These are phyloP conservation scores for Uromys caudimaculatus DNA, from an alignment of 2,797 vertebrate genomes.

Conservation along the genomic window DNA sequence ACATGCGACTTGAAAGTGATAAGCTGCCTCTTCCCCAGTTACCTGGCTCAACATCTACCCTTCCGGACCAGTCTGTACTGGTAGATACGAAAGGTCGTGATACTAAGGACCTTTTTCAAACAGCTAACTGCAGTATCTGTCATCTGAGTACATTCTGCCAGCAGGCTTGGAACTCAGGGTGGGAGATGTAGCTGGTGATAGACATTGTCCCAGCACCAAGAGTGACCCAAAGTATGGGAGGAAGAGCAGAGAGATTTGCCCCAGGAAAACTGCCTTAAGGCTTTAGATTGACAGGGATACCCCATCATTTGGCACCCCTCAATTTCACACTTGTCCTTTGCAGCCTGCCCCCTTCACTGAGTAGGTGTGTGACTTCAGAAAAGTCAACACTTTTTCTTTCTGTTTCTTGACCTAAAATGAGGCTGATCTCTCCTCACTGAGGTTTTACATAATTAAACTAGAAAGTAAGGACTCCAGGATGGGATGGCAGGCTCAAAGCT, in stretches of 20 bases:
- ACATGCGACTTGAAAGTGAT: neutral
- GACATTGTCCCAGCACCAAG: neutral
- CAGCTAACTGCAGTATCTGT: neutral
- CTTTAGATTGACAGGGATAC: neutral
- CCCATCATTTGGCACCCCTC: neutral
- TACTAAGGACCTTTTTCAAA: neutral
- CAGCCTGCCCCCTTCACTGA: neutral
- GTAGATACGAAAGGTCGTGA: neutral
- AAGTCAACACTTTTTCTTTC: neutral
- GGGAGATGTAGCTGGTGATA: neutral
- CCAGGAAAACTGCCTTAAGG: neutral
- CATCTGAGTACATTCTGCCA: neutral
- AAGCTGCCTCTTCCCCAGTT: neutral
- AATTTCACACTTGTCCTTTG: neutral
- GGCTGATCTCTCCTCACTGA: neutral
- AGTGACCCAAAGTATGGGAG: neutral
- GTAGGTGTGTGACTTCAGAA: neutral
- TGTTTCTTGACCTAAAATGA: slow-evolving; percentile 42
- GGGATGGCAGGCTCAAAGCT: neutral
- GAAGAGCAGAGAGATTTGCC: neutral
- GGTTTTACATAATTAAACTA: neutral
- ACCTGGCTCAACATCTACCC: neutral
- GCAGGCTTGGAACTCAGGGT: neutral
- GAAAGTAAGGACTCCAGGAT: neutral
- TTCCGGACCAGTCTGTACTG: neutral